Base-by-base conservation (phyloP, 2,797 vertebrate species). In the Agapornis canus region DNA sequence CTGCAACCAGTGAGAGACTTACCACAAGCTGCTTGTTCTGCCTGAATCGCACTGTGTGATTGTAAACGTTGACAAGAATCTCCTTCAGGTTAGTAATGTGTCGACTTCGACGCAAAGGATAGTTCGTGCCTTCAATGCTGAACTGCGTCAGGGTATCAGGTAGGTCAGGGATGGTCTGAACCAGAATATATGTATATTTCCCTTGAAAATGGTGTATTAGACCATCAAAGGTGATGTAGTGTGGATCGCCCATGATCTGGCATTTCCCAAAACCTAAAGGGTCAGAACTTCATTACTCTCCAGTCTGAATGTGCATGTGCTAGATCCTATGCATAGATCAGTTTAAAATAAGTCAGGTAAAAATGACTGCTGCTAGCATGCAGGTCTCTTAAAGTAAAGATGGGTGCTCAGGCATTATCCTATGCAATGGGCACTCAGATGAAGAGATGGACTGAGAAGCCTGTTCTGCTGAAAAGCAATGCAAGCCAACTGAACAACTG, bases 191-290 rank as follows among this genome's bases (percentile, higher is more conserved):
- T 0, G 98, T 98, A 80, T 97, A 89, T 79, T 94, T 95, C 26
- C 98, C 98, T 80, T 98, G 95, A 81, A 99, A 99, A 40, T 97
- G 79, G 77, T 99, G 97, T 93, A 97, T 95, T 88, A 98, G 57
- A 39, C 97, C 66, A 1, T 99, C 98, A 10, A 99, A 99, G 15
- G 98, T 98, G 92, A 59, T 52, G 90, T 98, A 99, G 84, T 98
- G 97, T 7, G 98, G 97, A 52, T 98, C 97, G 1, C 95, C 96
- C 2, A 97, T 94, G 83, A 99, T 63, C 10, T 49, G 94, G 77
- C 99, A 99, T 82, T 96, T 97, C 32, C 86, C 92, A 72, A 96
- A 97, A 42, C 95, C 97, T 98, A 64, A 10, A 82, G 60, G 39
- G 39, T 27, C 80, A 89, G 52, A 85, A 14, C 32, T 90, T 80